Evolutionary conservation across 1,140 invertebrate genomes (phyloP), one percentile per base, ranked within the genome.

Genomic region (Zaprionus ghesquierei): DNA sequence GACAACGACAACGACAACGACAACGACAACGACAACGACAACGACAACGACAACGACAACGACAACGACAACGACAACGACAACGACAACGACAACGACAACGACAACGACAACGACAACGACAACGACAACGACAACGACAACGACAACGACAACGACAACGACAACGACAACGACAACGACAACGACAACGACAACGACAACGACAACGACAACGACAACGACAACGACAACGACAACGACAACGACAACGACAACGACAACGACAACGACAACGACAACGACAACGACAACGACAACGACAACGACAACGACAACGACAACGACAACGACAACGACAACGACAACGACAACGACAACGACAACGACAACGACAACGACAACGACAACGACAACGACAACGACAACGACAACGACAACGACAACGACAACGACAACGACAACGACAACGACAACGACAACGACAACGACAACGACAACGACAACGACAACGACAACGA

Each of bases 1-100:
- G 69, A 35, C 44, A 25, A 51, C 63, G 53, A 60, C 35, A 61
- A 18, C 63, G 69, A 46, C 31, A 31, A 41, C 35, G 51, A 60
- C 29, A 60, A n/a, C 63, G 69, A 35, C 44, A 25, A 51, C 63
- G 53, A 60, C 35, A 61, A 18, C 63, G 69, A 46, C 31, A 31
- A 41, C 35, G 51, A 60, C 29, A 60, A n/a, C 63, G 69, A 35
- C 44, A 25, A 51, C 63, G 53, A 60, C 35, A 61, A 18, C 63
- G 69, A 46, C 31, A 31, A 41, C 35, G 51, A 60, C 29, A 60
- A n/a, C 63, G 69, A 35, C 44, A 25, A 51, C 63, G 53, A 60
- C 35, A 61, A 18, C 63, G 69, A 46, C 31, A 31, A 41, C 35
- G 51, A 60, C 29, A 60, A n/a, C 63, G 69, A 35, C 44, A 25